Conservation (phyloP, 1,140 invertebrate genomes). For the Leptinotarsa texana region DNA sequence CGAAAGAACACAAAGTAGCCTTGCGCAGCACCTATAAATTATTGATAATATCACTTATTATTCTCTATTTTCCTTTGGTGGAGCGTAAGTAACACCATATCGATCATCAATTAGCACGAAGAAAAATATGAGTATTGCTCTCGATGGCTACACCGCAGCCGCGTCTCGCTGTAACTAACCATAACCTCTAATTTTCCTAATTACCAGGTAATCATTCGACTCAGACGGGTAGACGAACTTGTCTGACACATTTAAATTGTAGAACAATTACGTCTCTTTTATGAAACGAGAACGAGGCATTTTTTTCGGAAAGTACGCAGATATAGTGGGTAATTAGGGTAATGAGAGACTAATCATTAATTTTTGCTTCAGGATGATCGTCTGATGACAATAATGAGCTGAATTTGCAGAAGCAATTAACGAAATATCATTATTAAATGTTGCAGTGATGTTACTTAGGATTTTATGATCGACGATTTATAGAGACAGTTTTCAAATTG, state of each 20-base stretch:
- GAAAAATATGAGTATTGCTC: not conserved
- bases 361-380: not conserved
- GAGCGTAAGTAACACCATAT: no score
- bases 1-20: no score
- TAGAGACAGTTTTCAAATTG: no score
- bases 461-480: no score
- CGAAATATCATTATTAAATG: no score
- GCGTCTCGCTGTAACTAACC: not conserved
- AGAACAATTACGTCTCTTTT: not conserved
- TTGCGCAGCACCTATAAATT: no score
- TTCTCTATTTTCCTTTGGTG: no score
- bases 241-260: not conserved
- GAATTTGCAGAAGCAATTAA: no score
- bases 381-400: not conserved
- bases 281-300: not conserved
- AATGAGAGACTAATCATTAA: not conserved
- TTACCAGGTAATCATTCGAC: not conserved
- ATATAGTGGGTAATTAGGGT: not conserved
- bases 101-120: not conserved
- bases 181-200: constrained; percentile 6
- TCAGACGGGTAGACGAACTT: not conserved
- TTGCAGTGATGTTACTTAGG: no score
- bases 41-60: no score
- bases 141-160: not conserved
- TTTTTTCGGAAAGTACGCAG: not conserved